Evolutionary conservation across 2,113 vertebrate genomes (phyloP).

Genomic region (Cyanoderma ruficeps): DNA sequence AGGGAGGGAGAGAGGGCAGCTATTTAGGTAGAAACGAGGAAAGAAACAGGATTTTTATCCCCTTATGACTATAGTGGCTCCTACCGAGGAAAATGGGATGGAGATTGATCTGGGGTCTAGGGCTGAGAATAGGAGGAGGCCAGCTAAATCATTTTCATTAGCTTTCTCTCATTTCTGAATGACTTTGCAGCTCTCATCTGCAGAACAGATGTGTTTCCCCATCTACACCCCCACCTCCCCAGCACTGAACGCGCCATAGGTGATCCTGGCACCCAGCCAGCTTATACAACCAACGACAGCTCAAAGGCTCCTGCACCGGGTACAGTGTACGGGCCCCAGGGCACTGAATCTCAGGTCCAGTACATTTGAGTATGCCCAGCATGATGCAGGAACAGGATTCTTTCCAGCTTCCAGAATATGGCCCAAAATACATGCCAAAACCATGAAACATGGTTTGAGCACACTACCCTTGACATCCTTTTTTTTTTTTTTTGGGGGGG

Average conservation of each 20-base stretch:
- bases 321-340: not conserved
- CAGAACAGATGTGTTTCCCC: constrained; percentile 46
- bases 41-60: not conserved
- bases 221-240: not conserved
- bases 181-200: constrained; percentile 16
- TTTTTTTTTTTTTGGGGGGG: not conserved
- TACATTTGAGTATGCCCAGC: not conserved
- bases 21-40: not conserved
- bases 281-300: constrained; percentile 10
- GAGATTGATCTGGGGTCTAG: not conserved
- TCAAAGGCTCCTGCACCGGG: not conserved
- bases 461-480: not conserved
- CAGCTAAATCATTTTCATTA: not conserved
- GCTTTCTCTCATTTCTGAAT: not conserved
- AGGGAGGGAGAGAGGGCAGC: not conserved
- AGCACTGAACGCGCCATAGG: not conserved
- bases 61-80: not conserved
- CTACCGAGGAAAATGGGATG: accelerated
- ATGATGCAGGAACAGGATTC: not conserved
- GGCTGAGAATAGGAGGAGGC: not conserved
- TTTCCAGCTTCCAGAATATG: not conserved
- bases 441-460: not conserved
- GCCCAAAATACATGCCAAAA: not conserved
- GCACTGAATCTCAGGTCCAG: not conserved
- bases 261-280: constrained; percentile 33